Evolutionary conservation across 1,140 invertebrate species (phyloP), one percentile per base, ranked within the genome.

Genomic region (Leptinotarsa defecta): DNA sequence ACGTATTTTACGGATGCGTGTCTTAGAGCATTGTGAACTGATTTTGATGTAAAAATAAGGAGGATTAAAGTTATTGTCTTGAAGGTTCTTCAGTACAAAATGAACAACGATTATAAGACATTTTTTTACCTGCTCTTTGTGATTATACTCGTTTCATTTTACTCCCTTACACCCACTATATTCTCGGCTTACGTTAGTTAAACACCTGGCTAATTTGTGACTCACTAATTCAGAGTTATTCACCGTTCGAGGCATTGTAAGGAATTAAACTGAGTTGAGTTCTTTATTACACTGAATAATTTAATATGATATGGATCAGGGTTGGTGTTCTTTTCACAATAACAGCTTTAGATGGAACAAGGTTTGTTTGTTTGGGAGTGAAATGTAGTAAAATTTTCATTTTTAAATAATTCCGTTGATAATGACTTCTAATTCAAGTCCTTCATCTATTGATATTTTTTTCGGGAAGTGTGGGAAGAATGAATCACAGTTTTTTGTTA

Each of bases 171-270:
- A 80, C 78, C 78, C 77, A 80, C 78, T 78, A 72, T 77, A 73
- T 48, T 48, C 64, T 62, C 34, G 75, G 75, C 73, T 75, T 77
- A 74, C 75, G 74, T 77, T 76, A 73, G 75, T 71, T 71, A 78
- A 74, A 78, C 78, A 80, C 78, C 78, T 80, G 78, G 78, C 78
- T 80, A 80, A 80, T 80, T 80, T 78, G 74, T 71, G 74, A 77
- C 64, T 73, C 73, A 64, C 64, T 74, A 74, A 65, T 74, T 65
- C 64, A 34, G 15, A 20, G 64, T 65, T 65, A 72, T 70, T 70
- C 34, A 70, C 49, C 43, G 68, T 48, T 70, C 68, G 13, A 65
- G 5, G 68, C 68, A n/a, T 49, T 70, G 24, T 34, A 27, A 20
- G 64, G 64, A 65, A 65, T 65, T 65, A 4, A 65, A 65, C 22